Evolutionary conservation across 2,888 invertebrate species (phyloP).

Genomic region (Himalopsyche tibetana): DNA sequence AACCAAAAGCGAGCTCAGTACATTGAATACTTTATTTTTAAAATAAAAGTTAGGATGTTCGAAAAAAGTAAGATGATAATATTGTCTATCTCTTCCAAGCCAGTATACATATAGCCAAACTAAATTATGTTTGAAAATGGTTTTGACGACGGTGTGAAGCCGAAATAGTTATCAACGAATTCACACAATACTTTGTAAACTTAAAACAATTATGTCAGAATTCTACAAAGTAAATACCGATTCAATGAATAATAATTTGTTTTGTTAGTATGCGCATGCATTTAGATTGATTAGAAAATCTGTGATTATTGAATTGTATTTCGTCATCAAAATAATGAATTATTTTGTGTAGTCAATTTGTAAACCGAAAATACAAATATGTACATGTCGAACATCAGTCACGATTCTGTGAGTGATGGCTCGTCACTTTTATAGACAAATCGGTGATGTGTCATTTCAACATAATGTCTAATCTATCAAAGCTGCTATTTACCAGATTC

Average conservation of each 20-base stretch:
- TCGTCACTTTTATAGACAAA: conserved; percentile 30
- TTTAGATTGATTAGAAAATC: neutral
- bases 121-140: too few species aligned
- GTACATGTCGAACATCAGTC: conserved; percentile 10
- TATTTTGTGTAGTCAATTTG: conserved; percentile 20
- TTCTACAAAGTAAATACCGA: too few species aligned
- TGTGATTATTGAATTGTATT: neutral
- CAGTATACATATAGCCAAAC: too few species aligned
- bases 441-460: neutral
- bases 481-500: neutral
- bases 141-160: too few species aligned
- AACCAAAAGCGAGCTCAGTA: too few species aligned
- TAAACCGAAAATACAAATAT: conserved; percentile 14
- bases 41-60: too few species aligned
- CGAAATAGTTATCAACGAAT: too few species aligned
- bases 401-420: conserved; percentile 1
- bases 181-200: too few species aligned
- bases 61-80: too few species aligned
- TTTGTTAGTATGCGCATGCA: neutral
- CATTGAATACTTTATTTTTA: too few species aligned
- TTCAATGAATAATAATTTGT: neutral
- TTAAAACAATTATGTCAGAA: too few species aligned
- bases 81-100: too few species aligned
- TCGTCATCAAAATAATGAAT: neutral
- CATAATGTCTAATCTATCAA: conserved; percentile 21